Conservation (phyloP, 2,888 invertebrate genomes). For the Caenorhabditis virilis region DNA sequence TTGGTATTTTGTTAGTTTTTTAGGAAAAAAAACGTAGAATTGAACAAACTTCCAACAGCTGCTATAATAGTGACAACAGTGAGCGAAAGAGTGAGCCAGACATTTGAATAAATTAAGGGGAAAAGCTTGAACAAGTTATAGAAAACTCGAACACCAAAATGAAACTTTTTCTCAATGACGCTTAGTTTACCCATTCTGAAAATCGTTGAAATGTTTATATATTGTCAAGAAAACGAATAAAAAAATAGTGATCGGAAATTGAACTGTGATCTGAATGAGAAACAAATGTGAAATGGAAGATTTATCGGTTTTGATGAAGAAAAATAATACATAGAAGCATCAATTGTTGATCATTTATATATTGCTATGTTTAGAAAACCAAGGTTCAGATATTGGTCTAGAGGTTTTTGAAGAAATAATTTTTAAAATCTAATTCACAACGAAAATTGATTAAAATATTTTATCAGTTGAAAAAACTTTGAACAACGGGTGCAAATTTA, state of each 20-base stretch:
- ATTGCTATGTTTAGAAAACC: too few relatives aligned
- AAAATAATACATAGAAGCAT: not conserved
- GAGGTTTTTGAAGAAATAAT: too few relatives aligned
- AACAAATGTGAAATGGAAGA: constrained; percentile 4
- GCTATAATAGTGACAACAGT: constrained; percentile 40
- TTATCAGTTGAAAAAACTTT: too few relatives aligned
- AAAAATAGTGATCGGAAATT: constrained; percentile 12
- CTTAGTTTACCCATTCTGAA: constrained; percentile 38
- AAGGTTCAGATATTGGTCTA: too few relatives aligned
- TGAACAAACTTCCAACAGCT: constrained; percentile 42
- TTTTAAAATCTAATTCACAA: too few relatives aligned
- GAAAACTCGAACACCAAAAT: constrained; percentile 35
- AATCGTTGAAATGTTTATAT: too few relatives aligned
- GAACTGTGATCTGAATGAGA: constrained; percentile 17
- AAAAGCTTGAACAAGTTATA: constrained; percentile 37
- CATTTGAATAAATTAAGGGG: constrained; percentile 40
- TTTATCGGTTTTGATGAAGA: not conserved
- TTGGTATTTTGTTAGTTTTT: constrained; percentile 7
- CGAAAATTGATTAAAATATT: too few relatives aligned
- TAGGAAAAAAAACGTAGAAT: too few relatives aligned
- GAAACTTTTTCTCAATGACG: constrained; percentile 32
- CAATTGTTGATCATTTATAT: too few relatives aligned
- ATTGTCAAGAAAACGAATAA: not conserved
- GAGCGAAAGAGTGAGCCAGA: constrained; percentile 34
- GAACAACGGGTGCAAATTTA: too few relatives aligned